A percentile compares a stretch with the other conserved stretches of the same genome.
These are phyloP conservation scores for Podilymbus podiceps DNA, from an alignment of 2,113 vertebrate species.

Conservation along the genomic window DNA sequence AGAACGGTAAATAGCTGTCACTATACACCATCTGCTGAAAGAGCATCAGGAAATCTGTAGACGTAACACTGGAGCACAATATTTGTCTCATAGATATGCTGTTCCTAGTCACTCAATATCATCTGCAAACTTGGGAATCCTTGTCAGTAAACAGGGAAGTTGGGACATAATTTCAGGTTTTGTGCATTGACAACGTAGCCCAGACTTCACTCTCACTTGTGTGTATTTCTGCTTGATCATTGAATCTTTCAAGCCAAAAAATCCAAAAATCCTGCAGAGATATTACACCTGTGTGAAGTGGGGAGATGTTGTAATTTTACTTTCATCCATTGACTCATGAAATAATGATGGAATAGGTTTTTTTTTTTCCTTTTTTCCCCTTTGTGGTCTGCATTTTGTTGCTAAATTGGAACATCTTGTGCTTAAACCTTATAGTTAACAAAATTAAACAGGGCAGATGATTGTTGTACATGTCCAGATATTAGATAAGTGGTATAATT, in stretches of 20 bases:
- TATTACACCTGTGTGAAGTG: not conserved
- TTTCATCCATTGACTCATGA: not conserved
- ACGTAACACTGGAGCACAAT: not conserved
- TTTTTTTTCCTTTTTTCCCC: rapidly evolving
- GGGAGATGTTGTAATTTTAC: not conserved
- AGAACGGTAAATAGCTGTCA: not conserved
- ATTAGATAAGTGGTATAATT: not conserved
- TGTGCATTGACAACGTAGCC: not conserved
- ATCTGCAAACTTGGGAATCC: not conserved
- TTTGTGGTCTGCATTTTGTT: not conserved
- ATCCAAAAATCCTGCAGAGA: not conserved
- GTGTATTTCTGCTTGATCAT: not conserved
- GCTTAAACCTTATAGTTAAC: not conserved
- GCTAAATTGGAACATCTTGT: not conserved
- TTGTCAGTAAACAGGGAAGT: not conserved
- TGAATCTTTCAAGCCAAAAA: not conserved
- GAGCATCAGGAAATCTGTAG: not conserved
- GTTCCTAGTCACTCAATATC: not conserved
- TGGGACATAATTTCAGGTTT: not conserved
- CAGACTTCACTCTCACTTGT: not conserved
- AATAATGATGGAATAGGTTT: not conserved
- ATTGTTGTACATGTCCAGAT: not conserved
- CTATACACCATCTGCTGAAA: not conserved
- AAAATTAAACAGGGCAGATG: not conserved
- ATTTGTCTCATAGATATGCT: not conserved